Base-by-base conservation (phyloP, 2,797 vertebrate species). In the Glyptemys insculpta region DNA sequence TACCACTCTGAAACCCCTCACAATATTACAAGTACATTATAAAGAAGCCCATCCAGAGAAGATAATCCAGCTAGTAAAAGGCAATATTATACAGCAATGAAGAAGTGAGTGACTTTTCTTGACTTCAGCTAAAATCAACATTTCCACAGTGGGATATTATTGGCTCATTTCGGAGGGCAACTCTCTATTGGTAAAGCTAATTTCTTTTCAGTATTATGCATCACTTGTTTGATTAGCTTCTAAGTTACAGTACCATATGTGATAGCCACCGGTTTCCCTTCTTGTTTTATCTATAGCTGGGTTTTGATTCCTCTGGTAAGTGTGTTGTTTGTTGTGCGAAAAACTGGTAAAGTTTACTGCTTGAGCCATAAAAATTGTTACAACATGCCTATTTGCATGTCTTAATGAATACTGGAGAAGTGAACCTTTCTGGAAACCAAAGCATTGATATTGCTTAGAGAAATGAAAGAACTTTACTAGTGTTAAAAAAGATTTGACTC, bases 141-240 rank as follows among this genome's bases (percentile, higher is more conserved):
- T 81, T 95, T 92, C 94, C n/a, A 44, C 54, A 59, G 25, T 15
- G 53, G 92, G 62, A 85, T 53, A 25, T 29, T 41, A 74, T n/a
- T 79, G 83, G 4, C 8, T 84, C 81, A 12, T 79, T 95, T 81
- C n/a, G 88, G 52, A 83, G 81, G 54, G 86, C 59, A 41, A 62
- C 49, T 5, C 1, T 19, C 8, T 31, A 86, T 81, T 74, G 91
- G 29, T 44, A 88, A 86, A 90, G 57, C 10, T 83, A 94, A 89
- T 93, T 93, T 94, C 34, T 79, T 54, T 91, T 93, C 85, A 72
- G 91, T 87, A 85, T 82, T 89, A 88, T 49, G 80, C 47, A 94
- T 56, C 59, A 59, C 78, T 88, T 91, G 12, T 37, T 88, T 96
- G 78, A 91, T 95, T 91, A 95, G 34, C 54, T 85, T 92, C 86